Evolutionary conservation across 2,113 vertebrate genomes (phyloP), one percentile per base, ranked within the genome.

Genomic region (Indicator maculatus): DNA sequence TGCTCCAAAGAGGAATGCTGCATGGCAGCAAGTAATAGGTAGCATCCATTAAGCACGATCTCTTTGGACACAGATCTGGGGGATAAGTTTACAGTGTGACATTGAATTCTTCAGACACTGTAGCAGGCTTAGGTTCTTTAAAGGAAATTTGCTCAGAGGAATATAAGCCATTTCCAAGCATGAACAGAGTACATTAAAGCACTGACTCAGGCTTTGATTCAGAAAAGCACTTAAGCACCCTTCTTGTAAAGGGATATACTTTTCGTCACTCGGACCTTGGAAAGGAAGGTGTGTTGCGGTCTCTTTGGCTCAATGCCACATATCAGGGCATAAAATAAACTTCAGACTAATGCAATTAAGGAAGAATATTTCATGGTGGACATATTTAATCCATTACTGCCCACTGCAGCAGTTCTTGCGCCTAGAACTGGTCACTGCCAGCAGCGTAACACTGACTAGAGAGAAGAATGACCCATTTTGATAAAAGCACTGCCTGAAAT

Each of bases 191-290:
- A 94, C 92, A 95, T 95, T 95, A 95, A 95, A 94, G 88, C 88
- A 86, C 92, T 93, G 93, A 95, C 73, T 93, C 96, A 96, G 93
- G 94, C 95, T 96, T 96, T 90, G 95, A 97, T 93, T 97, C 96
- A 97, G 94, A 91, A 96, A 96, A 96, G 95, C 96, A 95, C 95
- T 97, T 96, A 96, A 95, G 93, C 90, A 79, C 65, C 96, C 80
- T 95, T 95, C 96, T 95, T 95, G 94, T 95, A 97, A 95, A 95
- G 90, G 92, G 88, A 96, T 95, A 96, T 95, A 86, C 76, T 88
- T 91, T n/a, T 91, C 21, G 8, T 65, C 3, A 5, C 70, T 93
- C 1, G 90, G 95, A 90, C 93, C 66, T 94, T 82, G 88, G 90
- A 94, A 89, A 36, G 91, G 79, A 94, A 95, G 90, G 88, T 84